phyloP scores from a whole-genome alignment of 2,888 invertebrate species.

The Stictocephala bisonia region DNA sequence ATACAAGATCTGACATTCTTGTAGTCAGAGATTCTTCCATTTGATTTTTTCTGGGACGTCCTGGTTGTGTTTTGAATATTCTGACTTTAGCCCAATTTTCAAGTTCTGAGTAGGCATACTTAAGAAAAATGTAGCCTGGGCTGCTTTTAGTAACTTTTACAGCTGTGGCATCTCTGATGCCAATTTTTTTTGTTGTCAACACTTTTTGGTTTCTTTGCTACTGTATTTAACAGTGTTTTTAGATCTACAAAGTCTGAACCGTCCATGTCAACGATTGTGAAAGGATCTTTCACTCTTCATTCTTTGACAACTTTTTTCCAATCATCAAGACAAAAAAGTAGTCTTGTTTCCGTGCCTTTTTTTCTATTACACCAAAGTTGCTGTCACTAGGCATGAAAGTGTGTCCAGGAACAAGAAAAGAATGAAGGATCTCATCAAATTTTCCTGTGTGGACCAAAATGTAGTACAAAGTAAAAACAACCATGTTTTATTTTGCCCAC shows the following conservation, averaged over 20 bases:
- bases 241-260: slow-evolving; percentile 26
- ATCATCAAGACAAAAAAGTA: slow-evolving; percentile 28
- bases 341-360: slow-evolving; percentile 5
- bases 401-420: slow-evolving; percentile 41
- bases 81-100: slow-evolving; percentile 17
- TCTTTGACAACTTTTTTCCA: slow-evolving; percentile 11
- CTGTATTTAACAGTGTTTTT: slow-evolving; percentile 25
- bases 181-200: slow-evolving; percentile 21
- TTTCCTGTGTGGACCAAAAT: slow-evolving; percentile 38
- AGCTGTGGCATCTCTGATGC: slow-evolving; percentile 11
- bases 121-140: slow-evolving; percentile 26
- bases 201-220: slow-evolving; percentile 16
- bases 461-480: slow-evolving; percentile 26
- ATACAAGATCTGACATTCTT: slow-evolving; percentile 28
- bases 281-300: slow-evolving; percentile 1
- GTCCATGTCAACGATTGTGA: slow-evolving; percentile 38
- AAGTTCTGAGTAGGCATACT: slow-evolving; percentile 22
- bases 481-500: slow-evolving; percentile 32
- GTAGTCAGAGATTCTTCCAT: slow-evolving; percentile 15
- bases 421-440: slow-evolving; percentile 31
- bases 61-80: slow-evolving; percentile 22
- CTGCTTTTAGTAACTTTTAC: slow-evolving; percentile 9
- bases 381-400: slow-evolving; percentile 36
- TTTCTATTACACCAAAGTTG: slow-evolving; percentile 18
- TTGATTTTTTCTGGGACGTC: slow-evolving; percentile 14